A percentile compares a stretch with the other conserved stretches of the same genome.
Evolutionary conservation across 2,113 vertebrate genomes (phyloP).

Genomic region (Sinosuthora webbiana): DNA sequence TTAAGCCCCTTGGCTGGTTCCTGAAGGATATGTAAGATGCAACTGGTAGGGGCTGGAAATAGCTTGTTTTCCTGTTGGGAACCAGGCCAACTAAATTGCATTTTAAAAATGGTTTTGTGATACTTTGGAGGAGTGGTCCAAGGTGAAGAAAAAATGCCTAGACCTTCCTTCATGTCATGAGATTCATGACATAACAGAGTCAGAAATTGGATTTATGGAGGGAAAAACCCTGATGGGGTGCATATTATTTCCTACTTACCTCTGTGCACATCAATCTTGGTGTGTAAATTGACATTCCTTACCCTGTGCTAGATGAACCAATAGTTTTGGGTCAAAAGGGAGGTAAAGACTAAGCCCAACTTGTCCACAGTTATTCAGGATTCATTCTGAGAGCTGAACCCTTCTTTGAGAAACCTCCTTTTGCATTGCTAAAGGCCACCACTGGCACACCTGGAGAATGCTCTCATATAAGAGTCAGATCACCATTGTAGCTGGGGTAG

Average conservation of each 20-base stretch:
- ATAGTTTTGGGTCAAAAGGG: not conserved
- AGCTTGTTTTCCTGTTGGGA: not conserved
- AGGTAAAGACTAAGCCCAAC: not conserved
- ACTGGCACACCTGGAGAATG: not conserved
- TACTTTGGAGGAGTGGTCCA: not conserved
- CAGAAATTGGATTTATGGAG: not conserved
- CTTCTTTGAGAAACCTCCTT: not conserved
- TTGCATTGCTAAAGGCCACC: not conserved
- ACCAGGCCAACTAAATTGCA: not conserved
- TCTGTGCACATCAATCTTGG: not conserved
- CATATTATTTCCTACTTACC: not conserved
- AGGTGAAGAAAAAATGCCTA: not conserved
- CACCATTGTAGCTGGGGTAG: not conserved
- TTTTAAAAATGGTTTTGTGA: not conserved
- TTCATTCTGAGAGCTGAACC: not conserved
- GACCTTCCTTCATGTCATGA: not conserved
- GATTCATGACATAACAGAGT: not conserved
- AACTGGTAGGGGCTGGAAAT: not conserved
- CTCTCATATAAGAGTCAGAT: not conserved
- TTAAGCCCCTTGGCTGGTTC: not conserved
- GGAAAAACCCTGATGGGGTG: not conserved
- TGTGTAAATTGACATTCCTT: not conserved
- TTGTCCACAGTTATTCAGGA: not conserved
- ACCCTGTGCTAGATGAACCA: not conserved
- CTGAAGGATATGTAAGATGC: conserved; percentile 3